Evolutionary conservation across 2,113 vertebrate species (phyloP).

Genomic region (Argyrosomus japonicus): DNA sequence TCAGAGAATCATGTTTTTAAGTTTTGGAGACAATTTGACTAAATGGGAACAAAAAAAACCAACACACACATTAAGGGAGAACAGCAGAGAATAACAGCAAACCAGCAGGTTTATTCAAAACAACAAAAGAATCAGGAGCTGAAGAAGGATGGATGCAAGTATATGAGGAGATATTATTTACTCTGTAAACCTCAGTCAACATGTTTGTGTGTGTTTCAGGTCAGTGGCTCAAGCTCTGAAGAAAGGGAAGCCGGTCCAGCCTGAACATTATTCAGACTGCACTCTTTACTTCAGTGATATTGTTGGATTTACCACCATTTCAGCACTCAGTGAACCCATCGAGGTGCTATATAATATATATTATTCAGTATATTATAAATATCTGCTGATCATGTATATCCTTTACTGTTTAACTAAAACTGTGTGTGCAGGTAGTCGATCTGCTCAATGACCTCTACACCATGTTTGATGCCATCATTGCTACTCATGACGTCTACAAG

Average conservation of each 20-base stretch:
- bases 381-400: fast-evolving
- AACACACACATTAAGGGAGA: not conserved
- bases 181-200: not conserved
- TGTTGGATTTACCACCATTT: conserved; percentile 93
- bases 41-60: too few relatives aligned
- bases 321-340: conserved; percentile 91
- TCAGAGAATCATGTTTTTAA: not conserved
- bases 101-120: not conserved
- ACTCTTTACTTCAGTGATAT: conserved; percentile 94
- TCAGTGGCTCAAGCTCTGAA: conserved; percentile 90
- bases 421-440: conserved; percentile 81
- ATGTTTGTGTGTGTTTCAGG: conserved; percentile 62
- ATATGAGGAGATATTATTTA: not conserved
- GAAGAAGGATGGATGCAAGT: not conserved
- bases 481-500: conserved; percentile 91
- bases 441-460: conserved; percentile 92
- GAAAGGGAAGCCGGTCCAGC: conserved; percentile 86
- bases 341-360: conserved; percentile 79
- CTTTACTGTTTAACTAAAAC: not conserved
- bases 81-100: not conserved
- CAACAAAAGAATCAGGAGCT: not conserved
- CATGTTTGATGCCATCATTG: conserved; percentile 92
- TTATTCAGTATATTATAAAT: not conserved
- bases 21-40: too few relatives aligned
- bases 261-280: conserved; percentile 88